Evolutionary conservation across 2,797 vertebrate genomes (phyloP).

Genomic region (Morelia viridis): DNA sequence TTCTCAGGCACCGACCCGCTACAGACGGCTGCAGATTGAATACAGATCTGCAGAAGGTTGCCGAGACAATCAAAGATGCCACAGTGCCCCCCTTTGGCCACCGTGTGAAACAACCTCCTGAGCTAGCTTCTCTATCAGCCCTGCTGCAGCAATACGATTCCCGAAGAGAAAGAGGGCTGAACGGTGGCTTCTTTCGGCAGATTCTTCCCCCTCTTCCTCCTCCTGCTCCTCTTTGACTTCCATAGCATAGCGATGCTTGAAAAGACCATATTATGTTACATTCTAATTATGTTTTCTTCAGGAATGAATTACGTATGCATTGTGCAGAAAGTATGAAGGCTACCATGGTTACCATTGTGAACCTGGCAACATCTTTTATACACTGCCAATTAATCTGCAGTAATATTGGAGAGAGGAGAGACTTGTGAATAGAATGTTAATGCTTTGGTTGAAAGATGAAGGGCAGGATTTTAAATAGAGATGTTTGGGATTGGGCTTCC

Average conservation of each 20-base stretch:
- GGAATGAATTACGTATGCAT: conserved; percentile 65
- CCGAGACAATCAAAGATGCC: conserved; percentile 57
- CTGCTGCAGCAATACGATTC: conserved; percentile 35
- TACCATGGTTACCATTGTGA: conserved; percentile 73
- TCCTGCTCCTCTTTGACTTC: conserved; percentile 52
- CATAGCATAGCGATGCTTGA: conserved; percentile 48
- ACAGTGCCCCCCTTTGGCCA: conserved; percentile 77
- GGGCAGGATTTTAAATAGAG: conserved; percentile 57
- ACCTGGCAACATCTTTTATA: conserved; percentile 69
- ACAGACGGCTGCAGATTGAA: background rate
- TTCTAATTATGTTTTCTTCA: conserved; percentile 70
- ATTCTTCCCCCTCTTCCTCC: conserved; percentile 2
- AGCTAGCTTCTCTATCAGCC: background rate
- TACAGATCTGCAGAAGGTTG: accelerated
- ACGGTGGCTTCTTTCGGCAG: conserved; percentile 17
- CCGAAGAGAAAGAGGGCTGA: conserved; percentile 21
- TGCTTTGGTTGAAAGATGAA: conserved; percentile 57
- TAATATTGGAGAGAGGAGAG: conserved; percentile 68
- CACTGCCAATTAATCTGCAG: conserved; percentile 69
- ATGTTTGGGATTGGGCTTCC: conserved; percentile 39
- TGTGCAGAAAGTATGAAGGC: conserved; percentile 71
- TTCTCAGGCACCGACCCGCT: conserved; percentile 46
- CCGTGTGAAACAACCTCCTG: background rate
- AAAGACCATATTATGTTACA: conserved; percentile 54
- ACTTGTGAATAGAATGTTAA: conserved; percentile 66